Evolutionary conservation across 2,888 invertebrate genomes (phyloP), one percentile per base, ranked within the genome.

Genomic region (Habrosyne pyritoides): DNA sequence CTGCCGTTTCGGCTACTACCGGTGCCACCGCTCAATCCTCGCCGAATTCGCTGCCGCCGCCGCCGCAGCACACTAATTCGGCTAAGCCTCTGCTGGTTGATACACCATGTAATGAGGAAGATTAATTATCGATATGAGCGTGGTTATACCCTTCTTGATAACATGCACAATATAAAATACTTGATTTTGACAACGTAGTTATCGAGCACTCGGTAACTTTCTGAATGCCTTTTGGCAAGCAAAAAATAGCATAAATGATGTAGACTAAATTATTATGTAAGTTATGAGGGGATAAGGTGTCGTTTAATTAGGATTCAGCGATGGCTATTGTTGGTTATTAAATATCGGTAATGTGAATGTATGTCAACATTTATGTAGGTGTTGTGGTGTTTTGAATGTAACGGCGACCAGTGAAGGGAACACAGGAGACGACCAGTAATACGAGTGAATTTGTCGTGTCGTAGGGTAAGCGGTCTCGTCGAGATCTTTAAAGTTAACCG

Each of bases 91-190:
- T 91, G 63, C 83, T 91, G 52, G 92, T 92, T 48, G 91, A 91
- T 67, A 89, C 90, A 28, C 89, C 89, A 24, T 88, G 88, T 71
- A 91, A 85, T 36, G 91, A 91, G 75, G 91, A 92, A 75, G 87
- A 91, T 62, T 91, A 90, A 73, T 2, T 18, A 42, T 18, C 5
- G 42, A 42, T 8, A 18, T n/a, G 8, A 18, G 36, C 14, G 36
- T 36, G 14, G 18, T 6, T 42, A 8, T 36, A 36, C 14, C 14
- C 8, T 14, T 42, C 18, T 18, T 18, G 42, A 42, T 42, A 66
- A 63, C 69, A 70, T 75, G 73, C 71, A 80, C 79, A 75, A 76
- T 70, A 71, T 71, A 69, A 68, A 72, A 67, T 61, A 61, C 63
- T 57, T 62, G 59, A 66, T 69, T 69, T 66, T 71, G 67, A 77